These are phyloP conservation scores for Protonemura montana DNA, from an alignment of 2,888 invertebrate genomes.

Conservation along the genomic window DNA sequence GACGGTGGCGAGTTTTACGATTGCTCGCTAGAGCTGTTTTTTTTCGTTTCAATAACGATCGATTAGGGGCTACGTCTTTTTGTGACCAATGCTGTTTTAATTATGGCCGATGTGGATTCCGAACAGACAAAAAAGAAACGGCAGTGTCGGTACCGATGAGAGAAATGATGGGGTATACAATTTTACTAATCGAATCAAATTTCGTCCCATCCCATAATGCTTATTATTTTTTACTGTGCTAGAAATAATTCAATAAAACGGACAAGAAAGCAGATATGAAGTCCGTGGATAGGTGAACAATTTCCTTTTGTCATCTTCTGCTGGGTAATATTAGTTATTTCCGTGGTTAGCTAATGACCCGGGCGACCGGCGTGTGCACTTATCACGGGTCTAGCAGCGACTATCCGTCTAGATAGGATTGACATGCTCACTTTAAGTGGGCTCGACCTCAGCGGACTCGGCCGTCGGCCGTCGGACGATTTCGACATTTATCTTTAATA, in stretches of 20 bases:
- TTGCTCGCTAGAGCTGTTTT: not conserved
- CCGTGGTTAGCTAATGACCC: not conserved
- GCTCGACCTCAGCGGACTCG: too few relatives aligned
- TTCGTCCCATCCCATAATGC: not conserved
- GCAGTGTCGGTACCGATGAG: not conserved
- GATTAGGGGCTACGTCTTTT: not conserved
- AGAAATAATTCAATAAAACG: slow-evolving; percentile 4
- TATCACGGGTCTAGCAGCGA: not conserved
- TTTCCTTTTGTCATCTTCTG: slow-evolving; percentile 7
- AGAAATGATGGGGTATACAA: not conserved
- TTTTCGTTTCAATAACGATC: not conserved
- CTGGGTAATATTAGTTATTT: slow-evolving; percentile 21
- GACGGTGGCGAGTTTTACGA: not conserved
- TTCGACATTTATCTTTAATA: slow-evolving; percentile 15
- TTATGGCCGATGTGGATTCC: not conserved
- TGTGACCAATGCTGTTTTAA: not conserved
- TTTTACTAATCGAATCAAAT: not conserved
- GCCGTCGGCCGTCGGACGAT: not conserved
- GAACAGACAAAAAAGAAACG: not conserved
- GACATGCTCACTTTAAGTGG: not conserved
- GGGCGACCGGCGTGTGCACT: not conserved
- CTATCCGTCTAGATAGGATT: not conserved
- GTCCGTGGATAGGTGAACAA: slow-evolving; percentile 15
- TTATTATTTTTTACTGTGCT: not conserved
- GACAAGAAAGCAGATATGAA: not conserved